Base-by-base conservation (phyloP, 2,113 vertebrate genomes). In the Microcebus ravelobensis region DNA sequence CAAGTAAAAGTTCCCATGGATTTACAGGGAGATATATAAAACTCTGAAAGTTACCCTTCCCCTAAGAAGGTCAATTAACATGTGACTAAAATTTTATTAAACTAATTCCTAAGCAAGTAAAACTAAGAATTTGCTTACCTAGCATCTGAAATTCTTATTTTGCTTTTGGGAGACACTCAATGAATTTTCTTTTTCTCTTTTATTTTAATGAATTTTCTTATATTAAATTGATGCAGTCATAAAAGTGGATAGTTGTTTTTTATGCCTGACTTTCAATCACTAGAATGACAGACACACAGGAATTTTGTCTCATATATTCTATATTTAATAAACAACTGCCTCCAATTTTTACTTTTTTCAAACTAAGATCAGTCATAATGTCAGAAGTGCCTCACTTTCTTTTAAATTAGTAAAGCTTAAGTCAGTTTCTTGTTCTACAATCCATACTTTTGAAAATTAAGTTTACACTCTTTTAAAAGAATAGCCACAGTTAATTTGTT, bases 201-300 rank as follows among this genome's bases (percentile, higher is more conserved):
- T 42, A 42, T 42, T 42, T 42, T 42, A 68, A 39, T 83, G 5
- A 34, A 45, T 88, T 91, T 81, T 98, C 84, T 88, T 97, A 89
- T 92, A 59, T 36, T n/a, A 63, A 93, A 86, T 79, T 13, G 68
- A 42, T 89, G 6, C 8, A 97, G 21, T 90, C 84, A 87, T 96
- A 79, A 82, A 25, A 73, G 10, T 59, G 23, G 5, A 96, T 45
- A 97, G 74, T 21, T 29, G 93, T 96, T 98, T 95, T 96, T 95
- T 81, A 96, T 89, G 23, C 34, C 83, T 97, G 70, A 52, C 91
- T 87, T 61, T 97, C 52, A 95, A 91, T 9, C 90, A 74, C 83
- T 92, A 50, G 68, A 87, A 94, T 79, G 85, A 95, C 91, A 93
- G 57, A 96, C 42, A 90, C 52, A 29, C 86, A 68, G 34, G 76